Evolutionary conservation across 1,140 invertebrate genomes (phyloP).

Genomic region (Zelostemma sp.): DNA sequence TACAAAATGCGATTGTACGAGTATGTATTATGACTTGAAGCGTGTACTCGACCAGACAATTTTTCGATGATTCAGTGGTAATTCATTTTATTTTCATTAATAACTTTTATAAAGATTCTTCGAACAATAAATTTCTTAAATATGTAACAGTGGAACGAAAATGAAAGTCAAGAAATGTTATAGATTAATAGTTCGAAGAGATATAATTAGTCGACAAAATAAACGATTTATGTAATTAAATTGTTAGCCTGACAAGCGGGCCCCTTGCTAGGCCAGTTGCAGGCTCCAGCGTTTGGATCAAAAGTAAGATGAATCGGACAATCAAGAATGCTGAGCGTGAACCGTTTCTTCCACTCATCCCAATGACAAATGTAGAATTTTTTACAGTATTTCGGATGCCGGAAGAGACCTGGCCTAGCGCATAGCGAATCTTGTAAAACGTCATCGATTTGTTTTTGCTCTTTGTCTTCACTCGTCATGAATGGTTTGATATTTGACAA

Average conservation of each 20-base stretch:
- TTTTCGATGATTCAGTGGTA: no score
- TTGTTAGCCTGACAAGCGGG: constrained; percentile 82
- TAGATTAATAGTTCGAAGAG: no score
- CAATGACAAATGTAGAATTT: constrained; percentile 89
- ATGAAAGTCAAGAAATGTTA: not conserved
- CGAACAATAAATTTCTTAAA: no score
- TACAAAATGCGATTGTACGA: no score
- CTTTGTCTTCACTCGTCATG: not conserved
- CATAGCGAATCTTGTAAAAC: constrained; percentile 76
- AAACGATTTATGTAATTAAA: constrained; percentile 64
- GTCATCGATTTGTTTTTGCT: constrained; percentile 61
- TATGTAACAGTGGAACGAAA: no score
- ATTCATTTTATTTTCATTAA: not conserved
- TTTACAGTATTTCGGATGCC: constrained; percentile 85
- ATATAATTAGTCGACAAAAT: not conserved
- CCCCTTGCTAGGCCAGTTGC: constrained; percentile 87
- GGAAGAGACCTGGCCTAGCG: constrained; percentile 83
- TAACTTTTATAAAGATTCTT: no score
- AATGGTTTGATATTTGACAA: constrained; percentile 8
- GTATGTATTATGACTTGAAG: no score
- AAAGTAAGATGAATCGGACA: constrained; percentile 87
- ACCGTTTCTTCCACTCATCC: constrained; percentile 84
- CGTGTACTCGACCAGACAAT: no score
- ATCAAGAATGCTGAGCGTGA: constrained; percentile 83
- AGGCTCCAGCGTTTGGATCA: constrained; percentile 80